Conservation (phyloP, 2,888 invertebrate species). For the Nycteola revayana region DNA sequence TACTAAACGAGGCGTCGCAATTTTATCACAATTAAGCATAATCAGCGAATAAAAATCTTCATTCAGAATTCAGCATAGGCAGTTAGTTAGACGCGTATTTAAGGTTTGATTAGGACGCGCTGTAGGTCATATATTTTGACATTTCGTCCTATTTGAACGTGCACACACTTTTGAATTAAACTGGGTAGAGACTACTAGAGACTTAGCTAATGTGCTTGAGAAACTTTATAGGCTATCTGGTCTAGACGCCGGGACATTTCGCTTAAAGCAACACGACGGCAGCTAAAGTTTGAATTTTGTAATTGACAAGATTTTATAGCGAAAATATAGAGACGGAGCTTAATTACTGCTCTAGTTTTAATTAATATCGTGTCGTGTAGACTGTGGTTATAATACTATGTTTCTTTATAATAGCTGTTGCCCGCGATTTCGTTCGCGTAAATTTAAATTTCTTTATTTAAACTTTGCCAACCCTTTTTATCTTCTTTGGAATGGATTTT, state of each 20-base stretch:
- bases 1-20: too few species aligned
- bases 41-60: too few species aligned
- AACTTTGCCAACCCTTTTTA: too few species aligned
- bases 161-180: too few species aligned
- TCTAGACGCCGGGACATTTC: slow-evolving; percentile 45
- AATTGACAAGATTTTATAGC: slow-evolving; percentile 16
- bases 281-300: slow-evolving; percentile 37
- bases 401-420: background rate
- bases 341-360: slow-evolving; percentile 5
- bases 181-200: too few species aligned
- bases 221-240: slow-evolving; percentile 49
- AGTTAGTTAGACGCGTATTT: too few species aligned
- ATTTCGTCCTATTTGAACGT: slow-evolving; percentile 5
- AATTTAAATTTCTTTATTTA: too few species aligned
- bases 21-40: too few species aligned
- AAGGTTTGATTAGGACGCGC: slow-evolving; percentile 9
- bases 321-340: slow-evolving; percentile 10
- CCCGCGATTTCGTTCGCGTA: too few species aligned
- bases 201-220: slow-evolving; percentile 17
- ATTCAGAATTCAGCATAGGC: too few species aligned
- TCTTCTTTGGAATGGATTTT: too few species aligned
- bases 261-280: slow-evolving; percentile 26
- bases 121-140: slow-evolving; percentile 26
- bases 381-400: slow-evolving; percentile 1
- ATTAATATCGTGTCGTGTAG: slow-evolving; percentile 9